Evolutionary conservation across 2,113 vertebrate genomes (phyloP).

Genomic region (Conger conger): DNA sequence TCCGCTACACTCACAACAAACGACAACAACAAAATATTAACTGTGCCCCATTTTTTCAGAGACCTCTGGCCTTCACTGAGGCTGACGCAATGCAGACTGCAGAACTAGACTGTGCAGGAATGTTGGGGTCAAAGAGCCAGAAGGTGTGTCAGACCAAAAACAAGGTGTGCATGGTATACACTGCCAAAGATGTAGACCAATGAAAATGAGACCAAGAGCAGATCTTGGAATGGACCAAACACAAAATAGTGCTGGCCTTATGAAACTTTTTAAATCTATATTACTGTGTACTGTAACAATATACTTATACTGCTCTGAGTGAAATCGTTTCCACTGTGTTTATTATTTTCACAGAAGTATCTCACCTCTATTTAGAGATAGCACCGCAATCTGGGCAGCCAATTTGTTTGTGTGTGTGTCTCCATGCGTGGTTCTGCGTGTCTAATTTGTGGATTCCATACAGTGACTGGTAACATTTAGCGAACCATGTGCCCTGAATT

Average conservation of each 20-base stretch:
- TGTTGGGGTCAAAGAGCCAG: neutral
- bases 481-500: neutral
- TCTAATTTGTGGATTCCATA: neutral
- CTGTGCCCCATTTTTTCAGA: constrained; percentile 46
- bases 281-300: neutral
- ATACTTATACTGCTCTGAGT: neutral
- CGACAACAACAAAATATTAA: constrained; percentile 45
- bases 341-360: neutral
- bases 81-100: neutral
- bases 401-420: neutral
- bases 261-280: too few relatives aligned
- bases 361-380: neutral
- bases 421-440: neutral
- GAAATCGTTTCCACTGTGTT: neutral
- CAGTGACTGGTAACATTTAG: neutral
- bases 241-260: neutral
- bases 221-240: neutral
- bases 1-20: constrained; percentile 42
- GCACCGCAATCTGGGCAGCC: neutral
- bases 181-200: neutral
- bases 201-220: neutral
- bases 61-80: constrained; percentile 25
- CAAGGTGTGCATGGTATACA: neutral
- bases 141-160: neutral
- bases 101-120: neutral